Conservation (phyloP, 1,140 invertebrate genomes). For the Rhizoglyphus robini region DNA sequence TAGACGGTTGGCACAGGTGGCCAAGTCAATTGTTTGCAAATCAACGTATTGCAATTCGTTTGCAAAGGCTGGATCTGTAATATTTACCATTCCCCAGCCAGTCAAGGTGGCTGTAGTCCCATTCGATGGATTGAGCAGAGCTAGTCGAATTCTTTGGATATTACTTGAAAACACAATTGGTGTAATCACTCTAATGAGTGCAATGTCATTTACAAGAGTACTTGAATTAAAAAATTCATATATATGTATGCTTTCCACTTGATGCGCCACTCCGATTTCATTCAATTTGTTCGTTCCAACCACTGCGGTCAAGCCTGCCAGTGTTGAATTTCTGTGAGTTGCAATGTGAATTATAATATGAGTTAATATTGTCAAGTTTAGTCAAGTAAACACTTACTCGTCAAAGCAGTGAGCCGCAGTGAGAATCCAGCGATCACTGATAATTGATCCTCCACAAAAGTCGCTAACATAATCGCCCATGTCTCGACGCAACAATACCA, state of each 20-base stretch:
- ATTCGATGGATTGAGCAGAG: not conserved
- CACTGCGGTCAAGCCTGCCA: not conserved
- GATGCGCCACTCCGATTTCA: not conserved
- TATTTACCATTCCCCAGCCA: not conserved
- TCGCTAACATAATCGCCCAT: too few relatives aligned
- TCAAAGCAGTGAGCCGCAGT: conserved; percentile 68
- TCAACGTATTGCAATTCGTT: not conserved
- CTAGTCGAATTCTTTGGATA: not conserved
- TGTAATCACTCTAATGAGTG: not conserved
- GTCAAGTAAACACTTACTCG: not conserved
- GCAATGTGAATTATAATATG: not conserved
- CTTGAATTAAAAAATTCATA: not conserved
- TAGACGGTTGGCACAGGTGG: not conserved
- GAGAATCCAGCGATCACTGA: conserved; percentile 61
- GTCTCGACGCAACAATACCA: not conserved
- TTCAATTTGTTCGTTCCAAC: not conserved
- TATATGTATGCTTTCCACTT: not conserved
- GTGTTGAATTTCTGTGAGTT: not conserved
- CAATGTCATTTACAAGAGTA: not conserved
- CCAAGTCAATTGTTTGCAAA: not conserved
- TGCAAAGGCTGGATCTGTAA: not conserved
- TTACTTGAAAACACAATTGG: not conserved
- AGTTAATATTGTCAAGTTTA: not conserved
- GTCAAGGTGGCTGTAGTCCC: not conserved
- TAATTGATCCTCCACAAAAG: conserved; percentile 63